Conservation (phyloP, 2,888 invertebrate genomes). For the Holacanthella duospinosa region DNA sequence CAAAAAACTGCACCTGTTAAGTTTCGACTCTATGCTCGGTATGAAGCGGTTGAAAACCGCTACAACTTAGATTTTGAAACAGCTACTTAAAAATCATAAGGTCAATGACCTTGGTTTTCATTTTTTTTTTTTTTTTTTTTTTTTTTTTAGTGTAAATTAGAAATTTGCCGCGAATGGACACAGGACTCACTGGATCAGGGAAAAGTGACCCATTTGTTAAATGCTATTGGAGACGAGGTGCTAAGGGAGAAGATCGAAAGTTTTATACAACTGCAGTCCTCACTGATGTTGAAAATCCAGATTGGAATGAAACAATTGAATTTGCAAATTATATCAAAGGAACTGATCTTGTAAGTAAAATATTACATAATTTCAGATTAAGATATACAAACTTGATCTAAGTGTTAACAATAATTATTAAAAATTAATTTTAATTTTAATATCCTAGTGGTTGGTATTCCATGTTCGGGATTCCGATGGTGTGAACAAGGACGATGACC, state of each 20-base stretch:
- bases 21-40: slow-evolving; percentile 4
- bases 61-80: too few relatives aligned
- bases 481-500: slow-evolving; percentile 20
- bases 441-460: slow-evolving; percentile 22
- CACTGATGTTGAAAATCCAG: slow-evolving; percentile 23
- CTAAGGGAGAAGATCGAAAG: slow-evolving; percentile 4
- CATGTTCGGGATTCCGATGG: slow-evolving; percentile 23
- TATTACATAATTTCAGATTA: too few relatives aligned
- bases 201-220: slow-evolving; percentile 6
- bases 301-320: slow-evolving; percentile 24
- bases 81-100: neutral
- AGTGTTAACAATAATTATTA: too few relatives aligned
- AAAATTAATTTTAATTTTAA: neutral
- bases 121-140: neutral
- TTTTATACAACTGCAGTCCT: neutral
- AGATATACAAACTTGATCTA: neutral
- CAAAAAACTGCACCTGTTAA: neutral
- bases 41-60: too few relatives aligned
- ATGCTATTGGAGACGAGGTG: slow-evolving; percentile 1
- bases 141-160: neutral
- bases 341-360: slow-evolving; percentile 18
- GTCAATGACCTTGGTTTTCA: too few relatives aligned
- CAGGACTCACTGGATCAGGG: neutral
- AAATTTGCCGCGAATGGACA: neutral
- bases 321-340: slow-evolving; percentile 27